Percentiles rank a stretch among this genome's conserved stretches.
These are phyloP conservation scores for Sylvietta virens DNA, from an alignment of 2,113 vertebrate species.

Conservation along the genomic window DNA sequence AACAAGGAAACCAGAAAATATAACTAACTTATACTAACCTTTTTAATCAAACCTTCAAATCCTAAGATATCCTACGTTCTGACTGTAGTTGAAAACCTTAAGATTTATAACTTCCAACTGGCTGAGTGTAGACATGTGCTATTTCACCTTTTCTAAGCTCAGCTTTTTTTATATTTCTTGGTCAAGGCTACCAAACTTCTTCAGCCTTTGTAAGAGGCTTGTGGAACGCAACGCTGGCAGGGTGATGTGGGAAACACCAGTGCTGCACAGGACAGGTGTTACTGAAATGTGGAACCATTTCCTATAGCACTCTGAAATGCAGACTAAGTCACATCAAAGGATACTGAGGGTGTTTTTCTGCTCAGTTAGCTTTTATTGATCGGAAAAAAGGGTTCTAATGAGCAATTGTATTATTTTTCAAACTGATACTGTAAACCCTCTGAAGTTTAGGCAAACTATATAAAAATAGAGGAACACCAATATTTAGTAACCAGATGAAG, in stretches of 20 bases:
- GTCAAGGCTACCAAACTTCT: neutral
- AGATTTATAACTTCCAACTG: neutral
- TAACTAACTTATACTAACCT: fast-evolving
- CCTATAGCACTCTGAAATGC: neutral
- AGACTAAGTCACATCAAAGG: neutral
- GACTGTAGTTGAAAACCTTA: neutral
- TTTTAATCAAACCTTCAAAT: neutral
- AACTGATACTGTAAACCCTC: neutral
- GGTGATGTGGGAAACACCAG: neutral
- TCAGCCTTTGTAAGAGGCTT: neutral
- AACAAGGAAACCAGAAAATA: neutral
- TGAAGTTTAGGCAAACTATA: neutral
- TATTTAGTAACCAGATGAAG: neutral
- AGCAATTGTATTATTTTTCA: neutral
- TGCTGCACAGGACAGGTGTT: neutral
- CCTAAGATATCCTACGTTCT: neutral
- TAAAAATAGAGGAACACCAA: neutral
- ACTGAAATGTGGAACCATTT: neutral
- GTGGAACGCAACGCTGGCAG: neutral
- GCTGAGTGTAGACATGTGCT: neutral
- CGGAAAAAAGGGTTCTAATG: neutral
- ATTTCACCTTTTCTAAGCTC: neutral
- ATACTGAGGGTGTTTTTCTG: neutral
- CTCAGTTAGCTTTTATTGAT: neutral
- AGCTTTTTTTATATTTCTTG: neutral